Percentiles rank a stretch among this genome's conserved stretches.
These are phyloP conservation scores for Valencia hispanica DNA, from an alignment of 2,797 vertebrate genomes.

Conservation along the genomic window DNA sequence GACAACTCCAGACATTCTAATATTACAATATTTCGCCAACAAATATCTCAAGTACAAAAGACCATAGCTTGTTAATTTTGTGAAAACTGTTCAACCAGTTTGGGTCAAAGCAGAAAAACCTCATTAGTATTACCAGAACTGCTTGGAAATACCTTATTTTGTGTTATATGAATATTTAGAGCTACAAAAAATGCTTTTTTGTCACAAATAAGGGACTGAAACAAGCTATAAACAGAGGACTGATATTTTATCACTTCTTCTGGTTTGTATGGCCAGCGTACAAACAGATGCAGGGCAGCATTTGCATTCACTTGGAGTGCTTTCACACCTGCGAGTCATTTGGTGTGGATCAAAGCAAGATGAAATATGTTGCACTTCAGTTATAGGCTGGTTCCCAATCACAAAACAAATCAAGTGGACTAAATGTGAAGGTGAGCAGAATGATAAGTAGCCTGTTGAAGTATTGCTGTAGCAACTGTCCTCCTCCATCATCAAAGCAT, in stretches of 20 bases:
- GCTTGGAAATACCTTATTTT: slow-evolving; percentile 19
- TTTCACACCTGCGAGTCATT: slow-evolving; percentile 7
- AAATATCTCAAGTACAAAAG: slow-evolving; percentile 42
- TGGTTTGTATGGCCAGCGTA: background rate
- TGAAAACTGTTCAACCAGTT: background rate
- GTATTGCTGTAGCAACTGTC: background rate
- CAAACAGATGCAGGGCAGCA: background rate
- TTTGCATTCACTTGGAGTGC: slow-evolving; percentile 4
- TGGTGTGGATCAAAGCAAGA: slow-evolving; percentile 8
- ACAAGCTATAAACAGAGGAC: slow-evolving; percentile 11
- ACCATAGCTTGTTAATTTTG: background rate
- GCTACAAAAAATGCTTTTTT: slow-evolving; percentile 13
- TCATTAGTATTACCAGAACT: slow-evolving; percentile 23
- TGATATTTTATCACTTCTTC: slow-evolving; percentile 13
- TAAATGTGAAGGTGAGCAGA: background rate
- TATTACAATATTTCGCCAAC: slow-evolving; percentile 51
- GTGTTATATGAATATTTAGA: background rate
- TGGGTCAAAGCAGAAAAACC: slow-evolving; percentile 4
- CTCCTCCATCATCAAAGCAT: slow-evolving; percentile 13
- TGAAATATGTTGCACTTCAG: slow-evolving; percentile 2
- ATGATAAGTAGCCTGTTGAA: slow-evolving; percentile 6
- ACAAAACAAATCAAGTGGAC: slow-evolving; percentile 12
- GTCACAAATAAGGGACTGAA: background rate
- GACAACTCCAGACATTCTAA: slow-evolving; percentile 48
- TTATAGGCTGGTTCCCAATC: slow-evolving; percentile 10